Evolutionary conservation across 2,113 vertebrate species (phyloP), one percentile per base, ranked within the genome.

Genomic region (Platysternon megacephalum): DNA sequence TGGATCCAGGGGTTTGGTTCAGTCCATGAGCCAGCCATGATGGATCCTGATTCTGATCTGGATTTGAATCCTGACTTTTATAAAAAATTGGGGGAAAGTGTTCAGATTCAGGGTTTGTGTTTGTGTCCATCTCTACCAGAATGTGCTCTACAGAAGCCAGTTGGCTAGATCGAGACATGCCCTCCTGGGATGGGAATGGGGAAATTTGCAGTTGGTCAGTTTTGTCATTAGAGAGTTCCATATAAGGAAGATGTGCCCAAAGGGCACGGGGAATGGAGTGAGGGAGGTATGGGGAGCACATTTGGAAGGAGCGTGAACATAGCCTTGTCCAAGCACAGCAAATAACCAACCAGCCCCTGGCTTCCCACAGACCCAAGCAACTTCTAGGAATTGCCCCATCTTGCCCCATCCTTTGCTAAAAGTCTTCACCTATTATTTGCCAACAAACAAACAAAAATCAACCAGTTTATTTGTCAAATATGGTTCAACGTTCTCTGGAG

Each of bases 211-310:
- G 1, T 1, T 55, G 55, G 19, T 17, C 29, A 11, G 48, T 11
- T 22, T 29, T 16, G 49, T 51, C 79, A 21, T 56, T 56, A 26
- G 16, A 5, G 52, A 84, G 29, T 74, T n/a, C 52, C 32, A 29
- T 22, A 48, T 13, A 7, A 26, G 14, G 74, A 26, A 24, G 29
- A 58, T 79, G 1, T 1, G 1, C 29, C 29, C 14, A 19, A 11
- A 11, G 28, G 16, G 56, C 44, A 81, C 0, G 0, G 55, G 11
- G 32, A 86, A n/a, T 1, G 4, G 3, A 35, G 4, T 0, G 1
- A 89, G 3, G 4, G 22, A 13, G 65, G 8, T n/a, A 8, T 68
- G 4, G 65, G 35, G 65, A 72, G 21, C 17, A 11, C 10, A 19
- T 42, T 3, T 80, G 6, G 28, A 78, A 91, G 61, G 42, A 2